phyloP scores from a whole-genome alignment of 2,113 vertebrate species.

The Ctenodactylus gundi region DNA sequence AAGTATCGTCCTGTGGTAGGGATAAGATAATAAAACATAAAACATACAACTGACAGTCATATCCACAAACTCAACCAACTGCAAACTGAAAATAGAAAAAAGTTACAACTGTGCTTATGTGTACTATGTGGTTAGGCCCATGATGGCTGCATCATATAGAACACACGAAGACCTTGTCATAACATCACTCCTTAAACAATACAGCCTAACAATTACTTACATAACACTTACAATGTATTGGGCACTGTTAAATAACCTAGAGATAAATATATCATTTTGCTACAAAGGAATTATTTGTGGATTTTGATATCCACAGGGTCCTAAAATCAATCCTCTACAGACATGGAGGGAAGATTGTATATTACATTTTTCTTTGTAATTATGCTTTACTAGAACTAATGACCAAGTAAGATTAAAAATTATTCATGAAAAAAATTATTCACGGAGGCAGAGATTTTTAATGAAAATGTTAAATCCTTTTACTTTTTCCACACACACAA shows the following conservation, averaged over 20 bases:
- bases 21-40: conserved; percentile 25
- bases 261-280: background rate
- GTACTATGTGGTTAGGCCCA: background rate
- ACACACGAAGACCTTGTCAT: background rate
- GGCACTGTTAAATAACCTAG: background rate
- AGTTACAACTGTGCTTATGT: background rate
- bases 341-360: background rate
- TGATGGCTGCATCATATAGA: background rate
- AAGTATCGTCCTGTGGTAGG: conserved; percentile 94
- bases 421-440: no score
- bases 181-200: background rate
- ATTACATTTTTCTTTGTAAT: conserved; percentile 28
- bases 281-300: background rate
- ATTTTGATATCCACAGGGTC: background rate
- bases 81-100: background rate
- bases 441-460: conserved; percentile 30
- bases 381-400: background rate
- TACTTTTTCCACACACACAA: background rate
- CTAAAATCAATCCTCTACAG: background rate
- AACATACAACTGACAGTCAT: background rate
- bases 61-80: background rate
- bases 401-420: background rate
- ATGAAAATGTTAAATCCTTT: background rate
- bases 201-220: background rate
- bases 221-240: background rate